These are phyloP conservation scores for Bungarus multicinctus DNA, from an alignment of 2,113 vertebrate species.

Conservation along the genomic window DNA sequence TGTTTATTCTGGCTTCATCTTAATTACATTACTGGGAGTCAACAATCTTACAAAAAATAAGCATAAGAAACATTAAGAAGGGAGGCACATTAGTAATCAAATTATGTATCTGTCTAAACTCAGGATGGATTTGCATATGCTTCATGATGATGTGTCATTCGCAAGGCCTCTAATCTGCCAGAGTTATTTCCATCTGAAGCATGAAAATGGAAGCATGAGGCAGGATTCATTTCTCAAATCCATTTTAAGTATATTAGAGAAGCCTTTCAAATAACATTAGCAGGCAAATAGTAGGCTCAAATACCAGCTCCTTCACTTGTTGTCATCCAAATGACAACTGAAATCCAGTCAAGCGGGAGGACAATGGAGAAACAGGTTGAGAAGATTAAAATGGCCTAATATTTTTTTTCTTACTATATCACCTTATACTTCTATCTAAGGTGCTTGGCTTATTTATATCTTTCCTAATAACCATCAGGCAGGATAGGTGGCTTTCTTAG, in stretches of 20 bases:
- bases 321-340: neutral
- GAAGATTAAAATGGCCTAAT: neutral
- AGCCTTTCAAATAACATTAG: neutral
- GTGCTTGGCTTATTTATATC: neutral
- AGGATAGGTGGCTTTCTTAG: neutral
- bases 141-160: neutral
- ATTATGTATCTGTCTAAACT: neutral
- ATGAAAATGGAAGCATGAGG: neutral
- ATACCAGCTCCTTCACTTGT: neutral
- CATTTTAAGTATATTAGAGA: neutral
- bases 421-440: neutral
- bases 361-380: neutral
- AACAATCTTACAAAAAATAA: neutral
- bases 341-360: neutral
- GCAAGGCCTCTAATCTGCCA: too few species aligned
- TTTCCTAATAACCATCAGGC: neutral
- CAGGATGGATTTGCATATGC: neutral
- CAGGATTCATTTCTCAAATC: neutral
- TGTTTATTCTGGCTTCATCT: neutral
- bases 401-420: too few species aligned
- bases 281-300: too few species aligned
- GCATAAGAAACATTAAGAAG: neutral
- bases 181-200: neutral
- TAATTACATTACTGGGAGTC: neutral
- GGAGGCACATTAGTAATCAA: neutral